These are phyloP conservation scores for Leuciscus idus DNA, from an alignment of 2,113 vertebrate genomes.

Conservation along the genomic window DNA sequence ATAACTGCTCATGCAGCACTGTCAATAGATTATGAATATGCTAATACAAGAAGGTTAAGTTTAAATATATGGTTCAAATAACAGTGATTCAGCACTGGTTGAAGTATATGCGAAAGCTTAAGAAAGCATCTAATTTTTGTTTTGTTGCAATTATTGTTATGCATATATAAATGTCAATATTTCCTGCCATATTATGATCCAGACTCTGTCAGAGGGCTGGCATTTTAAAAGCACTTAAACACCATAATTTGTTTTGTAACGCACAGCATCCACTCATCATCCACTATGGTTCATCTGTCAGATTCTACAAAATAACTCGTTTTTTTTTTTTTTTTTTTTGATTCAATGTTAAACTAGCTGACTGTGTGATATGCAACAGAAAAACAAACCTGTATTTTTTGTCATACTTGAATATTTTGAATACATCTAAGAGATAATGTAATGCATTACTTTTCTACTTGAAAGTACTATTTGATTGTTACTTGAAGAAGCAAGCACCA, in stretches of 20 bases:
- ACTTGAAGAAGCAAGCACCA: no score
- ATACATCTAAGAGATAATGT: neutral
- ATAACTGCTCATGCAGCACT: conserved; percentile 8
- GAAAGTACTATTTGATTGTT: no score
- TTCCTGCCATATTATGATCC: neutral
- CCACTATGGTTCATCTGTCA: neutral
- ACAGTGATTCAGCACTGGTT: neutral
- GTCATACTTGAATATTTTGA: neutral
- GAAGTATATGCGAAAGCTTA: neutral
- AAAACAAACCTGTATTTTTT: conserved; percentile 1
- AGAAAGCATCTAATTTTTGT: neutral
- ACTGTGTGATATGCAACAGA: neutral
- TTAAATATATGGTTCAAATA: neutral
- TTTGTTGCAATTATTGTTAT: conserved; percentile 10
- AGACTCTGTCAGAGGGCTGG: neutral
- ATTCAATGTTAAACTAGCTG: neutral
- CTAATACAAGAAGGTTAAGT: neutral
- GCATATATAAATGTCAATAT: neutral
- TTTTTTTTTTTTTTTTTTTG: neutral
- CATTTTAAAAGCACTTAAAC: neutral
- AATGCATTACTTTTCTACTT: no score
- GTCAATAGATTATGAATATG: conserved; percentile 9
- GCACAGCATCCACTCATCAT: neutral
- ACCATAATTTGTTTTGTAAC: neutral
- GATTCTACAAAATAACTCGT: neutral